Evolutionary conservation across 1,140 invertebrate genomes (phyloP).

Genomic region (Heliconius nattereri): DNA sequence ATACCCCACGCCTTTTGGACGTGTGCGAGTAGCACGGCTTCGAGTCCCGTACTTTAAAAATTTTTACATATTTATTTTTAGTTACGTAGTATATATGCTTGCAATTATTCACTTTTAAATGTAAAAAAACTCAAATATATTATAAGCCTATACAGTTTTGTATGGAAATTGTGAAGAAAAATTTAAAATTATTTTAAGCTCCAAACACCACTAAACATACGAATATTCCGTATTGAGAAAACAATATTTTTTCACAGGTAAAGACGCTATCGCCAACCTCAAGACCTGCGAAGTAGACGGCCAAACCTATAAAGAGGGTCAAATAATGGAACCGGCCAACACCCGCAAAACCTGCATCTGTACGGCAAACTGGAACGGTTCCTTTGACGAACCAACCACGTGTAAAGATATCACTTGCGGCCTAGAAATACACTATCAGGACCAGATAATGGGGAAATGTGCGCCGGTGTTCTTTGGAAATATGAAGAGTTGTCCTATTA

Average conservation of each 20-base stretch:
- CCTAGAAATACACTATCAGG: constrained; percentile 74
- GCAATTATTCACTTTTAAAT: too few species aligned
- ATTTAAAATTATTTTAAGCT: too few species aligned
- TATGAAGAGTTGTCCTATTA: constrained; percentile 74
- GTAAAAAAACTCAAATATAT: too few species aligned
- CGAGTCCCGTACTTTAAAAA: too few species aligned
- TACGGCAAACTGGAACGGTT: constrained; percentile 67
- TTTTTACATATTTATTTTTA: too few species aligned
- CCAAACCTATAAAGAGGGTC: constrained; percentile 75
- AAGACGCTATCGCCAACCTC: constrained; percentile 66
- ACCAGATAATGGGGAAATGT: constrained; percentile 72
- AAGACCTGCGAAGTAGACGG: constrained; percentile 76
- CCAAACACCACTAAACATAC: neutral
- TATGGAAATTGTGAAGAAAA: too few species aligned
- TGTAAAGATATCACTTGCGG: constrained; percentile 81
- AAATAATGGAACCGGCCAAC: constrained; percentile 76
- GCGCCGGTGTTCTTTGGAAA: constrained; percentile 75
- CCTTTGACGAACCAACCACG: constrained; percentile 54
- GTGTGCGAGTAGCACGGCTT: too few species aligned
- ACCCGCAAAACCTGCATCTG: constrained; percentile 79
- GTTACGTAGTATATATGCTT: too few species aligned
- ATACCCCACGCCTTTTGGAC: too few species aligned
- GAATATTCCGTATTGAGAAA: neutral
- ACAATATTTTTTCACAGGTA: constrained; percentile 46
- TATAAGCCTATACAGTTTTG: too few species aligned